Base-by-base conservation (phyloP, 1,140 invertebrate species). In the Rhizoglyphus robini region DNA sequence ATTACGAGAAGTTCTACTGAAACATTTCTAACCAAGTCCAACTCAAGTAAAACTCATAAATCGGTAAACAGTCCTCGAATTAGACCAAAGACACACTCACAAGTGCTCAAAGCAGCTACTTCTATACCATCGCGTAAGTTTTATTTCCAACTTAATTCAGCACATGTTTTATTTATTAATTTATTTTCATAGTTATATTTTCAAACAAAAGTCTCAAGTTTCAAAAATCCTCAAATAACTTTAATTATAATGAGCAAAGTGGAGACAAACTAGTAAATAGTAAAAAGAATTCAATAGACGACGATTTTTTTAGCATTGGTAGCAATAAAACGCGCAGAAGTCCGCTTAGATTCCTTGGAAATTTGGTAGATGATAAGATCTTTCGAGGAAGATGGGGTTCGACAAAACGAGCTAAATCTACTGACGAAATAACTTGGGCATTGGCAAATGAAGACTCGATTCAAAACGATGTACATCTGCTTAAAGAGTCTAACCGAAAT, bases 41-140 rank as follows among this genome's bases (percentile, higher is more conserved):
- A 25, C 11, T 23, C 4, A 30, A 57, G 1, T 1, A 57, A 48
- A 13, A 34, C 41, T 3, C 32, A 64, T 32, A 64, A 49, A 51
- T 38, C 47, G 20, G 4, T n/a, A 2, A 29, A 8, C 58, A 64
- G 63, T 64, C 63, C 63, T 30, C 38, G 63, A 31, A 29, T 64
- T 51, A 20, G 47, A 15, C 23, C 11, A 13, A 64, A 64, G 30
- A 64, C 63, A 2, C n/a, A n/a, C n/a, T n/a, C n/a, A n/a, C 63
- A 64, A 3, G 27, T 64, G 25, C 29, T 64, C 13, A 64, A 48
- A 64, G 63, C 63, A 11, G 63, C 63, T 13, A 34, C 63, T 18
- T 64, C 63, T 2, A 64, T 64, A 27, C 63, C 63, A 36, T 64
- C 63, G n/a, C 29, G 63, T 64, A 64, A 64, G 62, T n/a, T 5